Conservation (phyloP, 2,113 vertebrate genomes). For the Xiphophorus hellerii region DNA sequence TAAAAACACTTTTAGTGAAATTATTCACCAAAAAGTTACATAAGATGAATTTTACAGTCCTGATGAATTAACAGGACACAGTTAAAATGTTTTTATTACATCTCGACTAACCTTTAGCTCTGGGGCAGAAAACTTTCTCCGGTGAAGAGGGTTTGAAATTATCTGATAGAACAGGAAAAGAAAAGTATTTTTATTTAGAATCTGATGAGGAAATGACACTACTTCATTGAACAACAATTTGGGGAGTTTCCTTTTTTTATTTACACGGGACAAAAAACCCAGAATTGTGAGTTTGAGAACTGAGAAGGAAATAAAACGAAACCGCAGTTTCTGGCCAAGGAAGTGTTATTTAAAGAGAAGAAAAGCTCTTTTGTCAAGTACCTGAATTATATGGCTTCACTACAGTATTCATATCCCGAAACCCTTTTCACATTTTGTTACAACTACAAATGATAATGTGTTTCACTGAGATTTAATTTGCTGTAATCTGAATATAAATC, state of each 20-base stretch:
- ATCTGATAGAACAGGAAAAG: conserved; percentile 26
- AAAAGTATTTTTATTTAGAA: not conserved
- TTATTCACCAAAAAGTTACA: not conserved
- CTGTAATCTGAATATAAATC: no score
- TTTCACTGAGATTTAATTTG: no score
- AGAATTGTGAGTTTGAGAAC: not conserved
- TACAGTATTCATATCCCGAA: not conserved
- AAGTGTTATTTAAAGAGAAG: no score
- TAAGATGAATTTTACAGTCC: not conserved
- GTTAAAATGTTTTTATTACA: not conserved
- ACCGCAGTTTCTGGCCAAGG: not conserved
- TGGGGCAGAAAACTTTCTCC: not conserved
- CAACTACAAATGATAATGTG: not conserved
- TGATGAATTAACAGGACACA: not conserved
- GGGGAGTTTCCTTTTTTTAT: not conserved
- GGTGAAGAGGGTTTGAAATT: conserved; percentile 1
- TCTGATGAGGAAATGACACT: not conserved
- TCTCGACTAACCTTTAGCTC: conserved; percentile 40
- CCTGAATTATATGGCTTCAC: not conserved
- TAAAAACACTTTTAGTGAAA: not conserved
- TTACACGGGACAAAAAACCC: not conserved
- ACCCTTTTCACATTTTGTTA: not conserved
- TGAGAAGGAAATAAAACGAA: not conserved
- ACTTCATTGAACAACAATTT: not conserved
- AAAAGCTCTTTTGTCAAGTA: not conserved